Evolutionary conservation across 2,888 invertebrate species (phyloP).

Genomic region (Mythimna vitellina): DNA sequence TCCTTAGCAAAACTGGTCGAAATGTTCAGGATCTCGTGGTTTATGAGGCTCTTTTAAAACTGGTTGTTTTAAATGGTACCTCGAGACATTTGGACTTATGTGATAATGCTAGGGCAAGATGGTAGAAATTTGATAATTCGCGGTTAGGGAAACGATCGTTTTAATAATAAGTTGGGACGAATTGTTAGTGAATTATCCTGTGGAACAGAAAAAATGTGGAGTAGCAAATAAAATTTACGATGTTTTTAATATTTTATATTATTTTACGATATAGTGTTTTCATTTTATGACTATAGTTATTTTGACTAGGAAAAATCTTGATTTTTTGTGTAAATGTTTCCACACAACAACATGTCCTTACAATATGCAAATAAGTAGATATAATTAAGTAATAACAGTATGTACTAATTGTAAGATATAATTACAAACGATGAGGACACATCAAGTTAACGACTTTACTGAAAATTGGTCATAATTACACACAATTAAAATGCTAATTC

Average conservation of each 20-base stretch:
- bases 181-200: constrained; percentile 83
- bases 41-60: constrained; percentile 67
- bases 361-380: constrained; percentile 19
- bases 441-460: constrained; percentile 39
- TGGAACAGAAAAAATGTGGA: constrained; percentile 73
- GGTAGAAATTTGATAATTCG: constrained; percentile 90
- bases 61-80: constrained; percentile 79
- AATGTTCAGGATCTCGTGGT: constrained; percentile 59
- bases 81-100: constrained; percentile 89
- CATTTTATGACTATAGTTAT: background rate
- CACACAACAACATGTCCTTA: constrained; percentile 19
- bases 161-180: constrained; percentile 88
- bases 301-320: too few relatives aligned
- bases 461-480: constrained; percentile 48
- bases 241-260: too few relatives aligned
- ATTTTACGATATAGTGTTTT: background rate
- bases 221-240: constrained; percentile 28
- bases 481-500: constrained; percentile 50
- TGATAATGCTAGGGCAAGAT: constrained; percentile 88
- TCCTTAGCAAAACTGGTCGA: constrained; percentile 31
- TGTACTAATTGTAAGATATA: constrained; percentile 44
- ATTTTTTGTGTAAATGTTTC: background rate
- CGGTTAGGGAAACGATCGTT: constrained; percentile 88
- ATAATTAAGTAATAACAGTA: constrained; percentile 35
- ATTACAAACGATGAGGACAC: constrained; percentile 53